A percentile compares a stretch with the other conserved stretches of the same genome.
Conservation (phyloP, 2,113 vertebrate genomes). For the Stigmatopora argus region DNA sequence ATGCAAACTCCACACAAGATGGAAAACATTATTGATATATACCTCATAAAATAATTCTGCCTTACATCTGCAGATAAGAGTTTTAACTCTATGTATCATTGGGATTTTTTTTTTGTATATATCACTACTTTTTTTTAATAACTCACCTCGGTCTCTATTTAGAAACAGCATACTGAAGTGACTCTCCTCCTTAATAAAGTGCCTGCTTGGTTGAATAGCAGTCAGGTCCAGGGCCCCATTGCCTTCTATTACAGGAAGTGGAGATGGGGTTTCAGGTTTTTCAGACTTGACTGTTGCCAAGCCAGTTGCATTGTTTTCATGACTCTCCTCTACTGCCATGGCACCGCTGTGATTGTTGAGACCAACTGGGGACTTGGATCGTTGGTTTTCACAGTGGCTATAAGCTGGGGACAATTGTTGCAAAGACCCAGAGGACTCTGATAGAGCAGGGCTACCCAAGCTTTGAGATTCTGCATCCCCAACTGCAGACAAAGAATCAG, state of each 20-base stretch:
- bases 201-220: slow-evolving; percentile 80
- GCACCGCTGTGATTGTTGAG: slow-evolving; percentile 54
- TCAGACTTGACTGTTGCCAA: slow-evolving; percentile 86
- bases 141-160: slow-evolving; percentile 95
- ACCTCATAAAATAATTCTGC: neutral
- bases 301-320: slow-evolving; percentile 66
- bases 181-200: slow-evolving; percentile 89
- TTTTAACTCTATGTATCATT: neutral
- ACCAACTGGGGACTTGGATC: slow-evolving; percentile 83
- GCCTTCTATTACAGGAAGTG: slow-evolving; percentile 76
- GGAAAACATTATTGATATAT: neutral
- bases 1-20: no score
- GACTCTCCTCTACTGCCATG: slow-evolving; percentile 74
- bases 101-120: neutral
- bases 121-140: slow-evolving; percentile 59
- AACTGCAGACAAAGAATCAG: slow-evolving; percentile 80
- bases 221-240: slow-evolving; percentile 93
- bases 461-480: slow-evolving; percentile 91
- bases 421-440: slow-evolving; percentile 88
- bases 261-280: slow-evolving; percentile 85
- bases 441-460: slow-evolving; percentile 87
- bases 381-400: slow-evolving; percentile 85
- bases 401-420: slow-evolving; percentile 85
- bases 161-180: slow-evolving; percentile 96
- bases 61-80: neutral